These are phyloP conservation scores for Pseudomyrmex sp. DNA, from an alignment of 1,140 invertebrate species.

Conservation along the genomic window DNA sequence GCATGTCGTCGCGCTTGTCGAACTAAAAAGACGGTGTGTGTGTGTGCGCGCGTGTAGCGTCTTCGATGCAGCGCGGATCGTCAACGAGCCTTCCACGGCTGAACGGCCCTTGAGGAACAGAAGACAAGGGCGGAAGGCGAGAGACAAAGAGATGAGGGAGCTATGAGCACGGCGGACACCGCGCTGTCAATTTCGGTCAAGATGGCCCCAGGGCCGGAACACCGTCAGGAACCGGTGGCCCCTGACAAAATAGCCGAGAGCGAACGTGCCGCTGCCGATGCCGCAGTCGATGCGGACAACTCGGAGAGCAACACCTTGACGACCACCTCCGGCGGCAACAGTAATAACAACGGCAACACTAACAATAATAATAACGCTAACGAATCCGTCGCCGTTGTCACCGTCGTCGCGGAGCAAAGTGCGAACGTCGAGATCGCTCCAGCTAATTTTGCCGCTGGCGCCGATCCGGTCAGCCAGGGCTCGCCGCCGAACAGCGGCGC, in stretches of 20 bases:
- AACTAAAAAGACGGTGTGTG: neutral
- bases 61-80: conserved; percentile 37
- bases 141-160: conserved; percentile 57
- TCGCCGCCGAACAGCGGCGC: conserved; percentile 43
- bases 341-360: neutral
- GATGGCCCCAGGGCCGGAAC: conserved; percentile 90
- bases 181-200: conserved; percentile 85
- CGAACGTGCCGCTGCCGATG: conserved; percentile 47
- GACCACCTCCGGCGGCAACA: neutral
- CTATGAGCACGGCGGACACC: conserved; percentile 76
- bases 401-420: conserved; percentile 41
- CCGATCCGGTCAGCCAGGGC: conserved; percentile 58
- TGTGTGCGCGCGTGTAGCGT: neutral
- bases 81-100: conserved; percentile 3
- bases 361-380: neutral
- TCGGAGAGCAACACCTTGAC: neutral
- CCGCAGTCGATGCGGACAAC: conserved; percentile 40
- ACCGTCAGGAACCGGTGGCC: conserved; percentile 89
- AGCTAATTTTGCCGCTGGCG: conserved; percentile 42
- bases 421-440: conserved; percentile 58
- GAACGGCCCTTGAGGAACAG: conserved; percentile 36
- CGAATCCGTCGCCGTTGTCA: neutral
- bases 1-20: neutral
- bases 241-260: conserved; percentile 87
- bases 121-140: neutral